A percentile compares a stretch with the other conserved stretches of the same genome.
Conservation (phyloP, 2,797 vertebrate genomes). For the Podarcis siculus region DNA sequence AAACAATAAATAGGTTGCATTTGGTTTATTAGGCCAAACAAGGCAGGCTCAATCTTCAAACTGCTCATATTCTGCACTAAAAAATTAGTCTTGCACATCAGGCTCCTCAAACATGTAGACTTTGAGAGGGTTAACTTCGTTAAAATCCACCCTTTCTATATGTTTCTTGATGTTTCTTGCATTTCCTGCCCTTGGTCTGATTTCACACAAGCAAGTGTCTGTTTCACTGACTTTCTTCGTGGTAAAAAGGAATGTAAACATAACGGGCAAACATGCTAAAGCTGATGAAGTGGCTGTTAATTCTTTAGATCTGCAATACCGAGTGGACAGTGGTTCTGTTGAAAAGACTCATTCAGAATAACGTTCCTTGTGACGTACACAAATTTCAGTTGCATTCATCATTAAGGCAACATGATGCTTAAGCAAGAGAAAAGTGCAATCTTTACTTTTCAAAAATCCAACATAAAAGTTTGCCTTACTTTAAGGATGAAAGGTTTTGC, state of each 20-base stretch:
- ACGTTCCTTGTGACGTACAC: background rate
- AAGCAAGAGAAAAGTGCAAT: slow-evolving; percentile 38
- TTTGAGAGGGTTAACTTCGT: slow-evolving; percentile 17
- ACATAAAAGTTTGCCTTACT: slow-evolving; percentile 39
- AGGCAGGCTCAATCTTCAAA: background rate
- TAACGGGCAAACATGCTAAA: background rate
- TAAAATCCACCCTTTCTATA: slow-evolving; percentile 17
- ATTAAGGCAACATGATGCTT: background rate
- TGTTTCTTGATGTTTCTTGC: slow-evolving; percentile 12
- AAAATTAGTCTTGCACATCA: background rate
- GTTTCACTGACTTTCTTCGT: background rate
- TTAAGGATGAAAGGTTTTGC: slow-evolving; percentile 11
- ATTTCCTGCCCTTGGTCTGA: background rate
- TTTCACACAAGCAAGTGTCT: slow-evolving; percentile 21
- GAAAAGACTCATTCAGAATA: slow-evolving; percentile 7
- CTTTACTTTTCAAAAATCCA: slow-evolving; percentile 32
- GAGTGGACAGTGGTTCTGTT: slow-evolving; percentile 31
- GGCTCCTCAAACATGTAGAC: background rate
- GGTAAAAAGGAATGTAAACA: background rate
- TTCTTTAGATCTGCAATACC: slow-evolving; percentile 21
- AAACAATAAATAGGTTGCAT: background rate
- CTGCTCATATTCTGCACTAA: fast-evolving
- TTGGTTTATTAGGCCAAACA: fast-evolving
- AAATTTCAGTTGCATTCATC: slow-evolving; percentile 11
- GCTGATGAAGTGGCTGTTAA: background rate